These are phyloP conservation scores for Synergus japonicus DNA, from an alignment of 2,888 invertebrate genomes.

Conservation along the genomic window DNA sequence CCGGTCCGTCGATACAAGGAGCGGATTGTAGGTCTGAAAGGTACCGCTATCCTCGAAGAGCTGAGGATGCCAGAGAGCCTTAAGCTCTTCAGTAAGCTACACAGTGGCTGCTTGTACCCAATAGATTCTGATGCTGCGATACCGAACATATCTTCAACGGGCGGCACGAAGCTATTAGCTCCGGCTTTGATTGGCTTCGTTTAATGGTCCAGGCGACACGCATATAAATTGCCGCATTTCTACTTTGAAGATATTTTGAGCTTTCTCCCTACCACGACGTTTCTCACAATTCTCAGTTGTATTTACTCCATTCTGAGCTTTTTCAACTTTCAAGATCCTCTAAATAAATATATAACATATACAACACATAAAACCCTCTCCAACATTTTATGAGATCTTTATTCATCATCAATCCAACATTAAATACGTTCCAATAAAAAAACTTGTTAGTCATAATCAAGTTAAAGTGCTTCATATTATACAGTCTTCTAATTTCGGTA, in stretches of 20 bases:
- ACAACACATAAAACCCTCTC: no score
- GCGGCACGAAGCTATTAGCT: conserved; percentile 70
- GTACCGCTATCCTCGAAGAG: conserved; percentile 61
- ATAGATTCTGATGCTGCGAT: conserved; percentile 75
- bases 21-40: conserved; percentile 74
- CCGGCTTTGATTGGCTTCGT: conserved; percentile 75
- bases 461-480: no score
- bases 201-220: conserved; percentile 75
- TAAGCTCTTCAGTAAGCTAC: conserved; percentile 53
- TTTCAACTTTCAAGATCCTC: not conserved
- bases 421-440: no score
- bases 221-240: conserved; percentile 75
- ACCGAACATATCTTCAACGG: conserved; percentile 67
- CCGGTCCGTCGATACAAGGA: conserved; percentile 75
- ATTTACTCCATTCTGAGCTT: conserved; percentile 1
- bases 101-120: conserved; percentile 74
- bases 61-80: conserved; percentile 58
- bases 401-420: not conserved
- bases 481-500: no score
- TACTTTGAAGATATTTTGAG: conserved; percentile 74
- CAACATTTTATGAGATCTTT: no score
- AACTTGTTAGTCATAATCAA: no score
- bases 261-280: conserved; percentile 56
- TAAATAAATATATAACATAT: conserved; percentile 4
- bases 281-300: conserved; percentile 53